Conservation (phyloP, 2,113 vertebrate genomes). For the Platanista minor region DNA sequence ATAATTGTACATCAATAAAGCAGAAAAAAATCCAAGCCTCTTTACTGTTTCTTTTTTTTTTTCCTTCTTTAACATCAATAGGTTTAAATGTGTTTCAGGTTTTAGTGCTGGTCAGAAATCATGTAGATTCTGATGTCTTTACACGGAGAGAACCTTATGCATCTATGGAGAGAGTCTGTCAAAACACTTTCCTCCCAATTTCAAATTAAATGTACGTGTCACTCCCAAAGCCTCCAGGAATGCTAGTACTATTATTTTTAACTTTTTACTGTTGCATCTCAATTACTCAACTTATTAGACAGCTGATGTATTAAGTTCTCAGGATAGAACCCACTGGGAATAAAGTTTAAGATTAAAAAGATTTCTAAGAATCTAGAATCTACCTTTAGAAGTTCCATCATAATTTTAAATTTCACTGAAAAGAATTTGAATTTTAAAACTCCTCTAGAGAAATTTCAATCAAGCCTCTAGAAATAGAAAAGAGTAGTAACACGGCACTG, state of each 20-base stretch:
- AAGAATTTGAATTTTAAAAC: constrained; percentile 71
- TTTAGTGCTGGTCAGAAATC: not conserved
- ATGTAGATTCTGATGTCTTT: not conserved
- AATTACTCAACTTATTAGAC: constrained; percentile 70
- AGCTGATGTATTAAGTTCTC: constrained; percentile 71
- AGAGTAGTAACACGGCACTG: not conserved
- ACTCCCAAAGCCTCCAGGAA: constrained; percentile 56
- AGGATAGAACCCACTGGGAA: constrained; percentile 57
- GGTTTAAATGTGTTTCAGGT: not conserved
- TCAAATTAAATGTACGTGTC: constrained; percentile 22
- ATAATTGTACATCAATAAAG: not conserved
- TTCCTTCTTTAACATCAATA: not conserved
- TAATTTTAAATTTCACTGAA: constrained; percentile 72
- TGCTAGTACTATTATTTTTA: constrained; percentile 45
- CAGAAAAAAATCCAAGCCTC: not conserved
- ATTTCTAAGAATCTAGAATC: constrained; percentile 72
- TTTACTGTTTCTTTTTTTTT: not conserved
- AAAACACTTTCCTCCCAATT: not conserved
- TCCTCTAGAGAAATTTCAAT: constrained; percentile 68
- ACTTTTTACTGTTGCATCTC: constrained; percentile 64
- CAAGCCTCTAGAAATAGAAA: constrained; percentile 51
- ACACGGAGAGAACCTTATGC: not conserved
- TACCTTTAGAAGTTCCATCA: constrained; percentile 65
- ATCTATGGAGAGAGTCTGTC: not conserved
- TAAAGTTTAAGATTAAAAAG: constrained; percentile 75